Conservation (phyloP, 2,113 vertebrate genomes). For the Heloderma charlesbogerti region DNA sequence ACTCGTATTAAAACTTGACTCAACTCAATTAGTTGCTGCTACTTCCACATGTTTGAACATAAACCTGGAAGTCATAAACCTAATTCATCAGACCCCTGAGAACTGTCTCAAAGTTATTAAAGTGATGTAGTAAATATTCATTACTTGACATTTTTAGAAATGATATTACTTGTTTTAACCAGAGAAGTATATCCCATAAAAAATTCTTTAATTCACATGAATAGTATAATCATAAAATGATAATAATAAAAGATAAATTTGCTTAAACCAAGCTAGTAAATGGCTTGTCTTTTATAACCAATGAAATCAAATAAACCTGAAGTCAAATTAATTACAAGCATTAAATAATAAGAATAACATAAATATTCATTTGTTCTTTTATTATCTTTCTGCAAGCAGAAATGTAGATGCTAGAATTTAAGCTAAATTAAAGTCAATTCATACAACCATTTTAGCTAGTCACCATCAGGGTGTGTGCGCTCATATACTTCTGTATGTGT, state of each 20-base stretch:
- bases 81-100: not conserved
- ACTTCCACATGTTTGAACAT: conserved; percentile 31
- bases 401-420: not conserved
- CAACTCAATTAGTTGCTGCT: conserved; percentile 16
- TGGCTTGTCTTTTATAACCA: conserved; percentile 15
- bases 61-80: conserved; percentile 14
- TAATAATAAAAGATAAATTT: conserved; percentile 2
- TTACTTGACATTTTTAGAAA: conserved; percentile 28
- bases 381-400: conserved; percentile 21
- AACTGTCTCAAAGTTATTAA: not conserved
- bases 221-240: conserved; percentile 2
- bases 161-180: conserved; percentile 1
- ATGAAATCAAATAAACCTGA: conserved; percentile 27
- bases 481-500: not conserved
- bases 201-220: conserved; percentile 16
- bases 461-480: not conserved
- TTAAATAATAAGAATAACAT: conserved; percentile 33
- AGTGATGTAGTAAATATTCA: not conserved
- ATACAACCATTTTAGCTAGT: not conserved
- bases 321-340: conserved; percentile 14
- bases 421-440: not conserved
- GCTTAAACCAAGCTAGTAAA: conserved; percentile 16
- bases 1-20: conserved; percentile 1
- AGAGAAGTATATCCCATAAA: not conserved
- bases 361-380: conserved; percentile 4